These are phyloP conservation scores for Amblyraja radiata DNA, from an alignment of 2,797 vertebrate species.

Conservation along the genomic window DNA sequence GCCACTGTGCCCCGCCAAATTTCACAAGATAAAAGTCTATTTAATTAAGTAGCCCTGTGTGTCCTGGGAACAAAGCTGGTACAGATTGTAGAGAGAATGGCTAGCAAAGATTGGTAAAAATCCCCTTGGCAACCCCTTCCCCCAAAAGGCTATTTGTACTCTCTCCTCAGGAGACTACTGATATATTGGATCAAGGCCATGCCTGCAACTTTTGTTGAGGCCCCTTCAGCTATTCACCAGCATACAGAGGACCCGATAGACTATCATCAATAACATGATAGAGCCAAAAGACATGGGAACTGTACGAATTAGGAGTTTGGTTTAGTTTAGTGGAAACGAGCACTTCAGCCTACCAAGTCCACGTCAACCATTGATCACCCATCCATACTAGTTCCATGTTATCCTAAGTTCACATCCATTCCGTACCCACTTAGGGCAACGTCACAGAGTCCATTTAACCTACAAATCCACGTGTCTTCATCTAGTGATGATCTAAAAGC, in stretches of 20 bases:
- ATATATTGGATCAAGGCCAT: neutral
- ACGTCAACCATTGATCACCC: too few relatives aligned
- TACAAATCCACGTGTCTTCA: too few relatives aligned
- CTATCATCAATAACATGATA: neutral
- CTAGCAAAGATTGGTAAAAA: neutral
- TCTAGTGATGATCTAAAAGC: neutral
- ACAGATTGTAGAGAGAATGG: neutral
- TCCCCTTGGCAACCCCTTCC: neutral
- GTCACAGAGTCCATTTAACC: too few relatives aligned
- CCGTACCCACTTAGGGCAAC: too few relatives aligned
- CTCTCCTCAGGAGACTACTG: too few relatives aligned
- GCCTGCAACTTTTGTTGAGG: neutral
- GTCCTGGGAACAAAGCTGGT: neutral
- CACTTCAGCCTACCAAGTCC: too few relatives aligned
- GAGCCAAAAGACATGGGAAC: neutral
- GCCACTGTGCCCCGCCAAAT: neutral
- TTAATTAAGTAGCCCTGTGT: neutral
- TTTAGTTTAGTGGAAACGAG: too few relatives aligned
- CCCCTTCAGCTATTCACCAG: neutral
- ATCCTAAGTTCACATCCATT: too few relatives aligned
- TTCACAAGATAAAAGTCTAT: neutral
- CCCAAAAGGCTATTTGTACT: neutral
- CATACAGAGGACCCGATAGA: neutral
- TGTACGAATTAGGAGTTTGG: neutral
- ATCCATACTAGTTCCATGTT: too few relatives aligned